These are phyloP conservation scores for Pilophorus perplexus DNA, from an alignment of 2,888 invertebrate species.

Conservation along the genomic window DNA sequence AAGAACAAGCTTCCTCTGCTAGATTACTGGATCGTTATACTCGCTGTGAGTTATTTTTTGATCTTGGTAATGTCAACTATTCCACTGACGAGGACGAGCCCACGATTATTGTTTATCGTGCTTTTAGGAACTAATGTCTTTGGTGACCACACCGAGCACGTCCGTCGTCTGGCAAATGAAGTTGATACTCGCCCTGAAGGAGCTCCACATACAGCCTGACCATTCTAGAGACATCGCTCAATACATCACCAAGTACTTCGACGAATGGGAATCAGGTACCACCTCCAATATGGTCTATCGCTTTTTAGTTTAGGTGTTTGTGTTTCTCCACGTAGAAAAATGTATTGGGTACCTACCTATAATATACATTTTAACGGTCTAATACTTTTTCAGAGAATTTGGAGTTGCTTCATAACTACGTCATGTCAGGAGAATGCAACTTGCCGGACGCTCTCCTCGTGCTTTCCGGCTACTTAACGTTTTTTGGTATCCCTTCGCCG, in stretches of 20 bases:
- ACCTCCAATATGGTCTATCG: no score
- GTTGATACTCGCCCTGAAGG: conserved; percentile 55
- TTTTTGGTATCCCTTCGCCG: conserved; percentile 3
- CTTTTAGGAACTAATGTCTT: conserved; percentile 57
- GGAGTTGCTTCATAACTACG: neutral
- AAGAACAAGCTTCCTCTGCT: conserved; percentile 74
- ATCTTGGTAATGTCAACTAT: no score
- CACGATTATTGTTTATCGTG: neutral
- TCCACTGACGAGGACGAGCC: neutral
- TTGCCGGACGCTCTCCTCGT: conserved; percentile 10
- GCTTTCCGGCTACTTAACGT: conserved; percentile 15
- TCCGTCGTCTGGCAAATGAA: conserved; percentile 75
- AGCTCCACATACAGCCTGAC: conserved; percentile 34
- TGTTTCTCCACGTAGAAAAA: no score
- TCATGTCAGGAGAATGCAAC: neutral
- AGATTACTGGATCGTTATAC: conserved; percentile 67
- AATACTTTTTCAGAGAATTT: neutral
- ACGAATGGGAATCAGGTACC: conserved; percentile 29
- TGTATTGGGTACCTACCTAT: no score
- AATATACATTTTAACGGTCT: no score
- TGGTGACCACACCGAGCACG: conserved; percentile 57
- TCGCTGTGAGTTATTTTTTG: conserved; percentile 59
- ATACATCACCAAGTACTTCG: conserved; percentile 12
- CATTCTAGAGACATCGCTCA: conserved; percentile 26
- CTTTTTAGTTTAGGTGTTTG: no score